phyloP scores from a whole-genome alignment of 1,140 invertebrate genomes.

The Anoplolepis gracilipes region DNA sequence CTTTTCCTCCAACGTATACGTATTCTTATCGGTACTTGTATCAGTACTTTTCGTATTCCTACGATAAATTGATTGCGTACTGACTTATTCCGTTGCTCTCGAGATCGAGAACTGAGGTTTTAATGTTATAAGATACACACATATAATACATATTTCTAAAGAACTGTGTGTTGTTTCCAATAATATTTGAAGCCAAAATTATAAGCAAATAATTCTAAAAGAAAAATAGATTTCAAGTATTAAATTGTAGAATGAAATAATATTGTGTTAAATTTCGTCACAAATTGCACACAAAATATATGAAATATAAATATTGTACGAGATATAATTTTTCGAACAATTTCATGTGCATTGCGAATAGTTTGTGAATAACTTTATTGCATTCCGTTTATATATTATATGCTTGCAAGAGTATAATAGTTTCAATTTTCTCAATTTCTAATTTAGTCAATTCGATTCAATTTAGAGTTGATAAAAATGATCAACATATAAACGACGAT shows the following conservation, averaged over 20 bases:
- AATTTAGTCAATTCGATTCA: constrained; percentile 22
- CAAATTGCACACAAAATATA: neutral
- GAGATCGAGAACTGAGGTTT: neutral
- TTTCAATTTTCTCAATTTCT: constrained; percentile 9
- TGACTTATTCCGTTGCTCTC: neutral
- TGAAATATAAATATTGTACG: neutral
- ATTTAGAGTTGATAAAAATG: constrained; percentile 34
- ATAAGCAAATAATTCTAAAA: neutral
- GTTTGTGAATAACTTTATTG: constrained; percentile 12
- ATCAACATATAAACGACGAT: too few species aligned
- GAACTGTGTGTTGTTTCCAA: neutral
- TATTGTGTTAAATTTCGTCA: neutral
- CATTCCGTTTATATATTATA: neutral
- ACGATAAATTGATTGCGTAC: constrained; percentile 11
- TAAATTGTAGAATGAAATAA: neutral
- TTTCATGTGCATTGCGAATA: neutral
- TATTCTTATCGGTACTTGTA: constrained; percentile 15
- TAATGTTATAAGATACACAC: neutral
- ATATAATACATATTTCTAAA: neutral
- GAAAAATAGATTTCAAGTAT: neutral
- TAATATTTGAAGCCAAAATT: neutral
- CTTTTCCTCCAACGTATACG: constrained; percentile 9
- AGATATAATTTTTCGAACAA: constrained; percentile 6
- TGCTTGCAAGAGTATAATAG: constrained; percentile 7
- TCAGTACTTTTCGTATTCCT: constrained; percentile 29